Conservation (phyloP, 2,888 invertebrate species). For the Eupithecia tripunctaria region DNA sequence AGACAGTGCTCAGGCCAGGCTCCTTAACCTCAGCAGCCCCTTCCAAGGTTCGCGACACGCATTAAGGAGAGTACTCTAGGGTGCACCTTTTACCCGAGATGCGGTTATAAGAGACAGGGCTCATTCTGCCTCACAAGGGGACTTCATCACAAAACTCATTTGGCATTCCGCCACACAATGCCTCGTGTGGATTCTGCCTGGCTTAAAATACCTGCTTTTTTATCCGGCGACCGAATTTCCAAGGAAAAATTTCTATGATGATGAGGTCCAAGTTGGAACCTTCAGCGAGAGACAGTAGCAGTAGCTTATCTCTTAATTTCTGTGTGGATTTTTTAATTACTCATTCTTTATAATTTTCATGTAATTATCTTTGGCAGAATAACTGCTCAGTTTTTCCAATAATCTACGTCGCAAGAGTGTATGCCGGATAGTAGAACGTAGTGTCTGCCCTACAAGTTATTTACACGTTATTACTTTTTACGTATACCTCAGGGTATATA, state of each 20-base stretch:
- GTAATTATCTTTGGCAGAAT: not conserved
- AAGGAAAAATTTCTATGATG: constrained; percentile 36
- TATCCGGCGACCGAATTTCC: constrained; percentile 64
- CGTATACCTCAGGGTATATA: not conserved
- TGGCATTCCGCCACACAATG: constrained; percentile 82
- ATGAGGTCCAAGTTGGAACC: not conserved
- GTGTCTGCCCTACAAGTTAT: no score
- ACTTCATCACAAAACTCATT: constrained; percentile 82
- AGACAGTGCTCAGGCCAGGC: constrained; percentile 11
- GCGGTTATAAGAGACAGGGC: constrained; percentile 65
- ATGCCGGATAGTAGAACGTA: no score
- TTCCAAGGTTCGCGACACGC: constrained; percentile 31
- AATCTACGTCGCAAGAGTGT: not conserved
- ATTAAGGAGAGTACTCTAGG: constrained; percentile 38
- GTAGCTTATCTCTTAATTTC: not conserved
- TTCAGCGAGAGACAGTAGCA: not conserved
- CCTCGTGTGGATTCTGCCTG: constrained; percentile 72
- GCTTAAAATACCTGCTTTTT: constrained; percentile 79
- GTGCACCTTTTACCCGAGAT: constrained; percentile 46
- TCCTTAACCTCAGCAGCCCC: constrained; percentile 25
- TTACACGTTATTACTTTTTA: not conserved
- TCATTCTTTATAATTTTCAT: not conserved
- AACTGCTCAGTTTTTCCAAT: not conserved
- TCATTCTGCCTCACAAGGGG: constrained; percentile 70
- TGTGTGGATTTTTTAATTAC: not conserved